Conservation (phyloP, 1,140 invertebrate species). For the Capitella teleta region DNA sequence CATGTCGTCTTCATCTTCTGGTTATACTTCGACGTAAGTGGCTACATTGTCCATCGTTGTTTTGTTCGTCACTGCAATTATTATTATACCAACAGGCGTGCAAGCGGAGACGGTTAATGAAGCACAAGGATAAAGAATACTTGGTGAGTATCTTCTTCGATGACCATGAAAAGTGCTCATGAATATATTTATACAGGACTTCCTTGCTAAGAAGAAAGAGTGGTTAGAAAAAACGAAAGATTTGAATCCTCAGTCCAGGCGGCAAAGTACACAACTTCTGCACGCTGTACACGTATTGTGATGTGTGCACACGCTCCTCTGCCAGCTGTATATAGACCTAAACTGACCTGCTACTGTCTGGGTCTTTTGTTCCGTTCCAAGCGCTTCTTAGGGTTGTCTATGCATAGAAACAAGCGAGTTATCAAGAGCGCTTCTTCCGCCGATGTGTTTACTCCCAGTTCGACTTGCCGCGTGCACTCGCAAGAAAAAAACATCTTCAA, state of each 20-base stretch:
- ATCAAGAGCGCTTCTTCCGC: too few relatives aligned
- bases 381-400: too few relatives aligned
- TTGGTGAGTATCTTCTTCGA: conserved; percentile 4
- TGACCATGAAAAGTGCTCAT: not conserved
- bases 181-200: conserved; percentile 7
- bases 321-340: too few relatives aligned
- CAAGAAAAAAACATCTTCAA: too few relatives aligned
- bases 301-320: too few relatives aligned
- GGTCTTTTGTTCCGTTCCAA: too few relatives aligned
- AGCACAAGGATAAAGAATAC: conserved; percentile 12
- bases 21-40: conserved; percentile 20
- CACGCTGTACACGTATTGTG: conserved; percentile 10
- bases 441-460: too few relatives aligned
- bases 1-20: conserved; percentile 21
- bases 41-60: not conserved
- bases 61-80: not conserved
- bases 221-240: conserved; percentile 14
- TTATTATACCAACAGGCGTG: conserved; percentile 9
- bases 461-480: too few relatives aligned
- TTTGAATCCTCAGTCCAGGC: conserved; percentile 3
- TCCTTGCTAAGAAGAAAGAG: conserved; percentile 10
- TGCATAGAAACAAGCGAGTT: too few relatives aligned
- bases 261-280: conserved; percentile 10
- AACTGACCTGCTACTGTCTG: too few relatives aligned
- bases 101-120: conserved; percentile 12